Evolutionary conservation across 2,797 vertebrate genomes (phyloP).

Genomic region (Telmatherina bonti): DNA sequence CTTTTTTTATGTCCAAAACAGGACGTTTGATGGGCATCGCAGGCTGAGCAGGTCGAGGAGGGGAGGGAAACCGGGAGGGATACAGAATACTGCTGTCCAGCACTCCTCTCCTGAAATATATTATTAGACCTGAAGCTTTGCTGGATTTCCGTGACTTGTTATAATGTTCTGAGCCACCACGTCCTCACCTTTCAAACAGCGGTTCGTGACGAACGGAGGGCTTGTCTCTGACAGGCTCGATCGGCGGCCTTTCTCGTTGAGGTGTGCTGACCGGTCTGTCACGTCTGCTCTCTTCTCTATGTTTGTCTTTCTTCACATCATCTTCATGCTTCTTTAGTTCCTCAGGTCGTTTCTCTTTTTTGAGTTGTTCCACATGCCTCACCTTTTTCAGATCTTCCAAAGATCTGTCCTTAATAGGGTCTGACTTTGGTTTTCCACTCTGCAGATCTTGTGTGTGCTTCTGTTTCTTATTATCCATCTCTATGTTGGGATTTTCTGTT

Average conservation of each 20-base stretch:
- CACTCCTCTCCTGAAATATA: constrained; percentile 78
- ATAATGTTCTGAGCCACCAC: not conserved
- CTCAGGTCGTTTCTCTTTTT: constrained; percentile 54
- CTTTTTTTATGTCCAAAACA: constrained; percentile 68
- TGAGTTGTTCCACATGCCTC: constrained; percentile 53
- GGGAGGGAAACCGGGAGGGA: constrained; percentile 71
- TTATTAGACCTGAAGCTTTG: constrained; percentile 41
- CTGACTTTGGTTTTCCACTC: constrained; percentile 58
- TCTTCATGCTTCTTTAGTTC: constrained; percentile 65
- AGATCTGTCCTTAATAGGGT: constrained; percentile 56
- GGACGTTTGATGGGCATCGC: constrained; percentile 62
- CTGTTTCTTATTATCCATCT: constrained; percentile 44
- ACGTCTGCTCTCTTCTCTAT: constrained; percentile 28
- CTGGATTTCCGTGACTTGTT: not conserved
- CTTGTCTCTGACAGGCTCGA: constrained; percentile 48
- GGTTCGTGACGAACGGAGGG: constrained; percentile 49
- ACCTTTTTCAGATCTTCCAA: constrained; percentile 56
- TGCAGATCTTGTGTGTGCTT: constrained; percentile 40
- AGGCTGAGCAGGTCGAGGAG: constrained; percentile 64
- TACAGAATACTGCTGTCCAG: constrained; percentile 79
- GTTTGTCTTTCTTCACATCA: constrained; percentile 44
- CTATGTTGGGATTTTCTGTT: constrained; percentile 22
- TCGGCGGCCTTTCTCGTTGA: constrained; percentile 23
- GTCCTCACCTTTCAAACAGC: constrained; percentile 77
- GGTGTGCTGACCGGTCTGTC: constrained; percentile 33